These are phyloP conservation scores for Leucophenga montana DNA, from an alignment of 2,888 invertebrate genomes.

Conservation along the genomic window DNA sequence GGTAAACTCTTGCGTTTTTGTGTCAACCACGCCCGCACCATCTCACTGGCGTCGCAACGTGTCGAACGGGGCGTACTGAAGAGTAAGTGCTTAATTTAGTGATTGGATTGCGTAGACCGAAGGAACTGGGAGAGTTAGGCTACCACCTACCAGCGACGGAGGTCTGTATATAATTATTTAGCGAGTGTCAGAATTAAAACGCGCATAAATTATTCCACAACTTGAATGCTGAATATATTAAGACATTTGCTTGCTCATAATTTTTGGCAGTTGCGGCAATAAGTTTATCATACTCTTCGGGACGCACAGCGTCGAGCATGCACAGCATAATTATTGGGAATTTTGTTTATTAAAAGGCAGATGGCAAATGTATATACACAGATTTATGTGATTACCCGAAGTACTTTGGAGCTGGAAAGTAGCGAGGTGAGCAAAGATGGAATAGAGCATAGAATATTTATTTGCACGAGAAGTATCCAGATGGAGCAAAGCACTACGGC, in stretches of 20 bases:
- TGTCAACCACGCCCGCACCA: not conserved
- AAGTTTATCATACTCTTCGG: slow-evolving; percentile 51
- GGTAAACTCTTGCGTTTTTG: not conserved
- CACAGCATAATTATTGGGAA: slow-evolving; percentile 5
- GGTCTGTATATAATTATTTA: slow-evolving; percentile 14
- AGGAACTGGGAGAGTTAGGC: not conserved
- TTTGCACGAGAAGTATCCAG: no score
- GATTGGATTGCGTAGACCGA: no score
- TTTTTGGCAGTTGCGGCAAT: slow-evolving; percentile 36
- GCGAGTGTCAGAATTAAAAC: slow-evolving; percentile 57
- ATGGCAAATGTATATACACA: not conserved
- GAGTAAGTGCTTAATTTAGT: slow-evolving; percentile 10
- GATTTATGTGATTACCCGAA: slow-evolving; percentile 2
- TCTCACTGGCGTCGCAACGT: not conserved
- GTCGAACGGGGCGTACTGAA: not conserved
- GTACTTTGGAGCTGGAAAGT: not conserved
- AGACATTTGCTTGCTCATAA: slow-evolving; percentile 53
- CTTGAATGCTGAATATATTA: slow-evolving; percentile 56
- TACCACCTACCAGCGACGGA: not conserved
- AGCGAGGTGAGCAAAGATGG: no score
- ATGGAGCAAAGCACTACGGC: no score
- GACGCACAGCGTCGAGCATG: not conserved
- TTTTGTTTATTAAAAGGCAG: not conserved
- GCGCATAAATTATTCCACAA: slow-evolving; percentile 59
- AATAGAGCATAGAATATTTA: no score